These are phyloP conservation scores for Acanthurus leucopareius DNA, from an alignment of 2,797 vertebrate species.

Conservation along the genomic window DNA sequence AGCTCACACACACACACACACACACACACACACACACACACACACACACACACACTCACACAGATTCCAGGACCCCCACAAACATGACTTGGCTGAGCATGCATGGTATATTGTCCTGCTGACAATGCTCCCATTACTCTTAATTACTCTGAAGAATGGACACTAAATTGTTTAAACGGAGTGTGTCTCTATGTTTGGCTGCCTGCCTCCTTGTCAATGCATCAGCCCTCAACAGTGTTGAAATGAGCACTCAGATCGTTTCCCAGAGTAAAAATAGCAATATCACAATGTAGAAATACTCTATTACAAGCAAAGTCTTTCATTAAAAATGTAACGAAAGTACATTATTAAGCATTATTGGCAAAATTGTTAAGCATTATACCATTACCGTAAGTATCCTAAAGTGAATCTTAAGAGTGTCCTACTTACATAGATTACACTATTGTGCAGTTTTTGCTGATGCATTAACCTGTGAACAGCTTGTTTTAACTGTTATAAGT, in stretches of 20 bases:
- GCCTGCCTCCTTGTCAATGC: conserved; percentile 45
- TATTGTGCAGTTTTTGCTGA: conserved; percentile 6
- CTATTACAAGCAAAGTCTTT: background rate
- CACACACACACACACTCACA: conserved; percentile 56
- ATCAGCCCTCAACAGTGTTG: conserved; percentile 28
- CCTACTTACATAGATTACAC: background rate
- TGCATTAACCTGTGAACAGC: background rate
- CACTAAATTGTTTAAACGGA: conserved; percentile 71
- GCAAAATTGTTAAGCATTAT: background rate
- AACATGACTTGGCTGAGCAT: conserved; percentile 82
- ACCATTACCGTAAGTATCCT: background rate
- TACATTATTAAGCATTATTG: conserved; percentile 2
- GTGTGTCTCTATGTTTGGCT: conserved; percentile 56
- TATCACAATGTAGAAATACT: conserved; percentile 31
- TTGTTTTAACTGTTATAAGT: background rate
- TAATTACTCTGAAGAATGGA: conserved; percentile 74
- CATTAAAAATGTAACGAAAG: conserved; percentile 3
- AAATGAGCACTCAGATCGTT: conserved; percentile 26
- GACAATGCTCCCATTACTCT: conserved; percentile 79
- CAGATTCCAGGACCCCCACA: conserved; percentile 86
- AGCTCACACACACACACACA: conserved; percentile 63
- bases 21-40: conserved; percentile 63
- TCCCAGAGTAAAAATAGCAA: conserved; percentile 27
- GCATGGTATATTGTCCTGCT: conserved; percentile 75
- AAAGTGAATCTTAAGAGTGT: conserved; percentile 5